Base-by-base conservation (phyloP, 2,888 invertebrate genomes). In the Spicauda simplicius region DNA sequence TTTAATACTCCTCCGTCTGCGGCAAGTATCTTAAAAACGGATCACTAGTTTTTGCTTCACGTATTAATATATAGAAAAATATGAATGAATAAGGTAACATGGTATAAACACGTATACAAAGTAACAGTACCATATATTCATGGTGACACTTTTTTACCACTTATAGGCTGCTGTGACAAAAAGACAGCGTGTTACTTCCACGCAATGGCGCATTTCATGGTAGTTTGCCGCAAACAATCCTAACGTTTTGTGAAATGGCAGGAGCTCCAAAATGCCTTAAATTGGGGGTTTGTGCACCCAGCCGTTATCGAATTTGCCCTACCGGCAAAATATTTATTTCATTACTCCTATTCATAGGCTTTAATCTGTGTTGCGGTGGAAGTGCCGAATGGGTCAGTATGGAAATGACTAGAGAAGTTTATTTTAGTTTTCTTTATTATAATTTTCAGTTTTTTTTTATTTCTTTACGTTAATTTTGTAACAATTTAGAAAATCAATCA, bases 261-360 rank as follows among this genome's bases (percentile, higher is more conserved):
- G 82, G 82, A 66, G 67, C 50, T 37, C 56, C 48, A 61, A 67
- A 61, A 61, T 56, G 82, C 77, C 76, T 76, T 78, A 83, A 86
- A 87, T 89, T 87, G 86, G 85, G 90, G 90, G 89, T 85, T 87
- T 83, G 87, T 76, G 80, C 90, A 85, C 72, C 80, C 88, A 78
- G 84, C 85, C 91, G 91, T 89, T 81, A 82, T 81, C 80, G 85
- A 86, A 86, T 87, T 86, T 88, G 88, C 88, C 86, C 89, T 84
- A 89, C 90, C 92, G 91, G 88, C 91, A 86, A 92, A 93, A 93
- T 92, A 90, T 93, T 93, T 93, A 92, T 93, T 93, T 92, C 92
- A 93, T 93, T 93, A 93, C 90, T 88, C 86, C 91, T 88, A 92
- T 93, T 93, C 92, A 92, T 91, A 80, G 85, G 80, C 81, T 82